Conservation (phyloP, 2,888 invertebrate genomes). For the Pyrochroa serraticornis region DNA sequence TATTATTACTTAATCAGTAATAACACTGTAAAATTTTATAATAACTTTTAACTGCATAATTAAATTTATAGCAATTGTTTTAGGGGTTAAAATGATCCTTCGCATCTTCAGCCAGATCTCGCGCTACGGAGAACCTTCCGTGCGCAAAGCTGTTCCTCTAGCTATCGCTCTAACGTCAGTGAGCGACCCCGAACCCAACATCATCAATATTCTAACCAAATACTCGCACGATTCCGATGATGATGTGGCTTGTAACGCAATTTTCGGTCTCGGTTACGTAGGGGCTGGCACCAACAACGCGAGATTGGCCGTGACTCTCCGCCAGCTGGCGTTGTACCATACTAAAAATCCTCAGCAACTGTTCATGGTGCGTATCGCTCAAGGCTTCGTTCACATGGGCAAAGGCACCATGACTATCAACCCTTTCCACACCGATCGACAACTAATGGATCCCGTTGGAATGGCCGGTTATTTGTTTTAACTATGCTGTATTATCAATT, state of each 20-base stretch:
- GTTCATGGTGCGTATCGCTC: constrained; percentile 96
- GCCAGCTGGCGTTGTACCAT: constrained; percentile 96
- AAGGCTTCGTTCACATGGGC: constrained; percentile 95
- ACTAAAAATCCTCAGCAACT: constrained; percentile 94
- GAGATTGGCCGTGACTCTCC: constrained; percentile 93
- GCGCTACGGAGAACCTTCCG: constrained; percentile 65
- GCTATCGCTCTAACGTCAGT: constrained; percentile 93
- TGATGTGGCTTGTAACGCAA: constrained; percentile 97
- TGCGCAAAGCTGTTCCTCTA: constrained; percentile 89
- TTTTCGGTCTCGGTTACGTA: constrained; percentile 96
- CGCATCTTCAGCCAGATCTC: constrained; percentile 92
- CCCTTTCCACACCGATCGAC: constrained; percentile 94
- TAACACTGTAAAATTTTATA: no score
- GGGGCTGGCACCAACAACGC: constrained; percentile 88
- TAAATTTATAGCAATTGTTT: no score
- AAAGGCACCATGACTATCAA: constrained; percentile 97
- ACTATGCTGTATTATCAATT: neutral
- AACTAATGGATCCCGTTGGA: constrained; percentile 91
- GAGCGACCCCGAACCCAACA: constrained; percentile 94
- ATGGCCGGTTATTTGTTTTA: constrained; percentile 73
- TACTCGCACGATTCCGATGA: constrained; percentile 98
- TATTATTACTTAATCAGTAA: no score
- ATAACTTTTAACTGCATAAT: no score
- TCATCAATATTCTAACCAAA: constrained; percentile 96
- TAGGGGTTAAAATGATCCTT: constrained; percentile 88